Evolutionary conservation across 2,888 invertebrate genomes (phyloP).

Genomic region (Ethmia dodecea): DNA sequence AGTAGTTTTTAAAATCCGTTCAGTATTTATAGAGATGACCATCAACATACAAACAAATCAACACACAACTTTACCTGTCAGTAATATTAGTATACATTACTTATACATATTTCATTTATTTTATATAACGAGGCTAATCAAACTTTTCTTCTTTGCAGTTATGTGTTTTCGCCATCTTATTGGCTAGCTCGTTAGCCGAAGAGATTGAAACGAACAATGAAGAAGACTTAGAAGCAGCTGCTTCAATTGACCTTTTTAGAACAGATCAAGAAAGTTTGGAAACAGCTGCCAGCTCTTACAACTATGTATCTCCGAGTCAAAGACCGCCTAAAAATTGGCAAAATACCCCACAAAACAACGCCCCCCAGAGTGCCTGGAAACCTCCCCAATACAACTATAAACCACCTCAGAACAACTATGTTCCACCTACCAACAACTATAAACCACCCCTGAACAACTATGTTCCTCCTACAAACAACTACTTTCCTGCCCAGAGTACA

Average conservation of each 20-base stretch:
- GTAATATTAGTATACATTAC: too few species aligned
- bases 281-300: constrained; percentile 34
- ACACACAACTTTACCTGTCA: too few species aligned
- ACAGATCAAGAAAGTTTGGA: constrained; percentile 29
- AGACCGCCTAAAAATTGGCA: constrained; percentile 28
- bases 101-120: too few species aligned
- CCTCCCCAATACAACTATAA: too few species aligned
- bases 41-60: too few species aligned
- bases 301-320: constrained; percentile 34
- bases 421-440: constrained; percentile 13
- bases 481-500: constrained; percentile 18
- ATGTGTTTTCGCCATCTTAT: constrained; percentile 38
- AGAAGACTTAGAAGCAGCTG: constrained; percentile 46
- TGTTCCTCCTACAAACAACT: constrained; percentile 17
- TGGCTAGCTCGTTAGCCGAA: constrained; percentile 51
- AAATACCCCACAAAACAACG: constrained; percentile 14
- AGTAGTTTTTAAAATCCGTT: too few species aligned
- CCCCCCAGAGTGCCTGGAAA: too few species aligned
- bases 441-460: too few species aligned
- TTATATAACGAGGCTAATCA: too few species aligned
- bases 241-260: constrained; percentile 40
- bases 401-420: constrained; percentile 24
- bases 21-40: too few species aligned
- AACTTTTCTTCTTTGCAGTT: constrained; percentile 49
- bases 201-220: constrained; percentile 33